Conservation (phyloP, 2,888 invertebrate genomes). For the Sylvicola cinctus region DNA sequence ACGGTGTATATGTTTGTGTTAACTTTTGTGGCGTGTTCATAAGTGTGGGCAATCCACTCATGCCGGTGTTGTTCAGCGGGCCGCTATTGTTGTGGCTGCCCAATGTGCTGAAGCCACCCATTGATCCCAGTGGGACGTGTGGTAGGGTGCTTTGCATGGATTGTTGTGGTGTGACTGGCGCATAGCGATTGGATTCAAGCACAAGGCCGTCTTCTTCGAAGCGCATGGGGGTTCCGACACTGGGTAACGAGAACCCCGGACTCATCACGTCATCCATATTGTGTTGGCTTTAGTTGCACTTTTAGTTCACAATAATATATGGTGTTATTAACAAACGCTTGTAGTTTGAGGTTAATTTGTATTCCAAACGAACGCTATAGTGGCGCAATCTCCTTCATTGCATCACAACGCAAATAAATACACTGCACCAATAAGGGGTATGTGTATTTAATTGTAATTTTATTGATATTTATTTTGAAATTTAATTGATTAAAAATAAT, state of each 20-base stretch:
- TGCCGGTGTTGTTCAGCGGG: slow-evolving; percentile 16
- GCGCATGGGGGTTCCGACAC: slow-evolving; percentile 75
- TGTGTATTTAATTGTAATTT: too few species aligned
- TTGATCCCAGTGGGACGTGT: neutral
- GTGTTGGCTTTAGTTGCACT: neutral
- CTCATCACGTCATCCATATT: slow-evolving; percentile 83
- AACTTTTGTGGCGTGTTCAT: slow-evolving; percentile 48
- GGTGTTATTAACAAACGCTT: too few species aligned
- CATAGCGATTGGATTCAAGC: slow-evolving; percentile 40
- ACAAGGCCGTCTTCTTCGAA: slow-evolving; percentile 84
- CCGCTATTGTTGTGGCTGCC: neutral
- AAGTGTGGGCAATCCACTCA: slow-evolving; percentile 33
- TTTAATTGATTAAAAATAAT: too few species aligned
- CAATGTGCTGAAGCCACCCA: slow-evolving; percentile 9
- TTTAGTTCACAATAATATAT: too few species aligned
- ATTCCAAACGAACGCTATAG: too few species aligned
- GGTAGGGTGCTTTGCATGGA: slow-evolving; percentile 13
- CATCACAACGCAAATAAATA: too few species aligned
- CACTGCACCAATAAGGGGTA: too few species aligned
- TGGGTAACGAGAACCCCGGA: slow-evolving; percentile 74
- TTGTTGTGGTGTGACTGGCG: slow-evolving; percentile 53
- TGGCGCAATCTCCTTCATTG: too few species aligned
- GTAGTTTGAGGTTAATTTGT: too few species aligned
- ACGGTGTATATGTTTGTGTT: slow-evolving; percentile 54
- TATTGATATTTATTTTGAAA: too few species aligned